phyloP scores from a whole-genome alignment of 1,140 invertebrate species.

The Halictus rubicundus region DNA sequence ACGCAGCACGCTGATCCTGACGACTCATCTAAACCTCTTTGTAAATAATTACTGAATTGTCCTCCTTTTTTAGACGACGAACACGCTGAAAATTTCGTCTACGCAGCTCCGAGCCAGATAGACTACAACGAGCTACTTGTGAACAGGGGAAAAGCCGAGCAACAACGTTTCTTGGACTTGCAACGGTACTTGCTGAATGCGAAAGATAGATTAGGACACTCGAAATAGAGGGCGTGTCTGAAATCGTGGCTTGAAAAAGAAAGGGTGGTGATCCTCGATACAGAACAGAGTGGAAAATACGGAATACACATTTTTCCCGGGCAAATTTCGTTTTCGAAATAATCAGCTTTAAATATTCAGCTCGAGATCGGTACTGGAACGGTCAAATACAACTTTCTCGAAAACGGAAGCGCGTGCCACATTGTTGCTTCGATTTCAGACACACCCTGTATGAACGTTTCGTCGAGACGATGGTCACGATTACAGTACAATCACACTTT shows the following conservation, averaged over 20 bases:
- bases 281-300: not conserved
- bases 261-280: not conserved
- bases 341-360: too few relatives aligned
- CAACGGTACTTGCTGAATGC: not conserved
- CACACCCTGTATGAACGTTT: not conserved
- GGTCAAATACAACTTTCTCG: not conserved
- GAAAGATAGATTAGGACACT: not conserved
- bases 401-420: not conserved
- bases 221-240: not conserved
- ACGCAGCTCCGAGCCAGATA: not conserved
- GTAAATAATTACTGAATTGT: not conserved
- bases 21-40: too few relatives aligned
- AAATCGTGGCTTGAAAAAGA: not conserved
- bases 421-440: not conserved
- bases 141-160: not conserved
- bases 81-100: not conserved
- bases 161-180: not conserved
- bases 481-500: not conserved
- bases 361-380: not conserved
- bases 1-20: too few relatives aligned
- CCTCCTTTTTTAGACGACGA: not conserved
- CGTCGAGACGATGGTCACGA: not conserved
- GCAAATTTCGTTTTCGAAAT: too few relatives aligned
- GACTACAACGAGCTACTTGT: not conserved
- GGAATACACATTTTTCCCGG: not conserved